Percentiles rank a stretch among this genome's conserved stretches.
phyloP scores from a whole-genome alignment of 2,113 vertebrate genomes.

The Urocynchramus pylzowi region DNA sequence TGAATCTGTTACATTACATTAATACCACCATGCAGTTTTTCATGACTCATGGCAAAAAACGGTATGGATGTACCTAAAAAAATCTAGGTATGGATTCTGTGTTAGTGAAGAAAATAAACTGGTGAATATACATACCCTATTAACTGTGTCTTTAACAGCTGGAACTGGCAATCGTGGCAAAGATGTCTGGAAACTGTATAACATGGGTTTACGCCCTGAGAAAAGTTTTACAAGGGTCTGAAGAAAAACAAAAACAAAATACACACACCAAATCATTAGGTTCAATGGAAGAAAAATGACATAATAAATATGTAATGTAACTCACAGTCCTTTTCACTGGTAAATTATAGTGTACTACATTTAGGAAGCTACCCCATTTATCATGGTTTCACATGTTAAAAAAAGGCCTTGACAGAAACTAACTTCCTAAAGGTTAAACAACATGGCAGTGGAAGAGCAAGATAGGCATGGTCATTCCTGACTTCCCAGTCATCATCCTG shows the following conservation, averaged over 20 bases:
- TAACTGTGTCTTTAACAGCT: conserved; percentile 83
- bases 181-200: conserved; percentile 95
- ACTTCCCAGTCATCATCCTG: not conserved
- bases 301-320: not conserved
- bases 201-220: conserved; percentile 92
- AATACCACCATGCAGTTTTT: not conserved
- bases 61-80: too few species aligned
- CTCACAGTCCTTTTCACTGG: not conserved
- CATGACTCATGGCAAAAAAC: not conserved
- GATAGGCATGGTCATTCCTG: not conserved
- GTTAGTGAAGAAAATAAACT: not conserved
- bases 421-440: not conserved
- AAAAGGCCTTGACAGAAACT: not conserved
- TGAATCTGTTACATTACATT: not conserved
- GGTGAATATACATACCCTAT: conserved; percentile 73
- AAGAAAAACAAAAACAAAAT: not conserved
- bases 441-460: not conserved
- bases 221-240: conserved; percentile 90
- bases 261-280: not conserved
- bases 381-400: not conserved
- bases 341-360: not conserved
- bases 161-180: conserved; percentile 90
- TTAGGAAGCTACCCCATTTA: not conserved
- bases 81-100: not conserved
- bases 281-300: not conserved